Evolutionary conservation across 1,140 invertebrate species (phyloP).

Genomic region (Mya arenaria): DNA sequence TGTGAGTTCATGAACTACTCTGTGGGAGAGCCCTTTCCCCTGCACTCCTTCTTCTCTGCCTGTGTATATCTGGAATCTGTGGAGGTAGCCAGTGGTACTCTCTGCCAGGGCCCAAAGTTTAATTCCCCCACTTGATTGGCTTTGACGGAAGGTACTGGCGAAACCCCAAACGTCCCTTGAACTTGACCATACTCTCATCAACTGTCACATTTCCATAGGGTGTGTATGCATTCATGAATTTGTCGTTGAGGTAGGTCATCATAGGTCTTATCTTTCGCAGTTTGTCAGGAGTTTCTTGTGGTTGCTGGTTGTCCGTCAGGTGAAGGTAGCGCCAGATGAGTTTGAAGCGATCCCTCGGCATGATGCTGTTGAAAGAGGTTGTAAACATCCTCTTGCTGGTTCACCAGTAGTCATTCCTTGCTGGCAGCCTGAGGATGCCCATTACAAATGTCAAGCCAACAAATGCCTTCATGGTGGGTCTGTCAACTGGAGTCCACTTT

Average conservation of each 20-base stretch:
- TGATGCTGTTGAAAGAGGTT: slow-evolving; percentile 4
- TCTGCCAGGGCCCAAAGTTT: slow-evolving; percentile 77
- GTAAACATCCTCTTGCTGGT: slow-evolving; percentile 5
- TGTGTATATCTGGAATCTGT: slow-evolving; percentile 81
- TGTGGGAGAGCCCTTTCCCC: background rate
- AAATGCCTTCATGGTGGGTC: slow-evolving; percentile 6
- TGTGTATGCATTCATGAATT: background rate
- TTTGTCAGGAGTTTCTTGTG: background rate
- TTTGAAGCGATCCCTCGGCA: slow-evolving; percentile 11
- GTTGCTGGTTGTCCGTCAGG: background rate
- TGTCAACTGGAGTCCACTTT: background rate
- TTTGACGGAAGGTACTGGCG: slow-evolving; percentile 82
- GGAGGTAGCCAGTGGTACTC: slow-evolving; percentile 75
- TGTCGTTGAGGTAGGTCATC: background rate
- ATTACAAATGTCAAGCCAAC: background rate
- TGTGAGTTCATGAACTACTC: background rate
- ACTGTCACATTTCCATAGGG: slow-evolving; percentile 47
- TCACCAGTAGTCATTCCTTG: slow-evolving; percentile 25
- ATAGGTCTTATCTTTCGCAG: background rate
- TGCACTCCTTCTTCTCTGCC: slow-evolving; percentile 60
- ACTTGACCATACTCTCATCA: slow-evolving; percentile 73
- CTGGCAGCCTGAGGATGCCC: slow-evolving; percentile 1
- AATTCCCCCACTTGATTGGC: slow-evolving; percentile 81
- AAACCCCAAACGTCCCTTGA: slow-evolving; percentile 73
- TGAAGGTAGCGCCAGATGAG: slow-evolving; percentile 30